Conservation (phyloP, 2,888 invertebrate species). For the Suillia variegata region DNA sequence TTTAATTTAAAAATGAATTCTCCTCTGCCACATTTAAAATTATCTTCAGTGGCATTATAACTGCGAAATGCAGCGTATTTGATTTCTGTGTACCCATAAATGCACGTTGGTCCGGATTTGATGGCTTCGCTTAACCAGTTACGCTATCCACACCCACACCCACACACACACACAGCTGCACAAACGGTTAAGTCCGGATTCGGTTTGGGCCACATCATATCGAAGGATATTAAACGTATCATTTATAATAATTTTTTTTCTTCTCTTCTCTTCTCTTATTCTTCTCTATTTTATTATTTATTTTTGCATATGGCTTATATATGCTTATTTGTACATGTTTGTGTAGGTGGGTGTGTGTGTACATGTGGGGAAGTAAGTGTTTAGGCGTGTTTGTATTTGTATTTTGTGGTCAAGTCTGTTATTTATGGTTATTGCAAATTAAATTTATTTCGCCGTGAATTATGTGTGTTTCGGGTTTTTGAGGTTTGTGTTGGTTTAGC, state of each 20-base stretch:
- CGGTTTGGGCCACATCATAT: neutral
- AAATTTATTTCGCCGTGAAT: constrained; percentile 36
- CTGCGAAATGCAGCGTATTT: too few species aligned
- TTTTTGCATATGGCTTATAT: constrained; percentile 4
- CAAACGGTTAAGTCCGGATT: neutral
- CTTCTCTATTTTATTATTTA: neutral
- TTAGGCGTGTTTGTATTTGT: neutral
- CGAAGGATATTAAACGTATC: neutral
- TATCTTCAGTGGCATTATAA: too few species aligned
- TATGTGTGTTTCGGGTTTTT: constrained; percentile 25
- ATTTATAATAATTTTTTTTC: neutral
- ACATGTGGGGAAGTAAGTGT: too few species aligned
- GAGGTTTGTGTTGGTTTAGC: neutral
- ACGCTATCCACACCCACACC: too few species aligned
- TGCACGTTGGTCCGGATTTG: too few species aligned
- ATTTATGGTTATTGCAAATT: constrained; percentile 37
- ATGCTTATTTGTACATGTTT: neutral
- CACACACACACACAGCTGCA: neutral
- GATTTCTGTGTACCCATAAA: neutral
- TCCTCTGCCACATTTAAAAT: too few species aligned
- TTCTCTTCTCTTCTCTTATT: too few species aligned
- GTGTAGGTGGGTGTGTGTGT: neutral
- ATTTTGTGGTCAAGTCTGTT: constrained; percentile 30
- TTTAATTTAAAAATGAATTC: too few species aligned
- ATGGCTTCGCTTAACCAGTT: too few species aligned